Percentiles rank a stretch among this genome's conserved stretches.
These are phyloP conservation scores for Caretta caretta DNA, from an alignment of 2,113 vertebrate genomes.

Conservation along the genomic window DNA sequence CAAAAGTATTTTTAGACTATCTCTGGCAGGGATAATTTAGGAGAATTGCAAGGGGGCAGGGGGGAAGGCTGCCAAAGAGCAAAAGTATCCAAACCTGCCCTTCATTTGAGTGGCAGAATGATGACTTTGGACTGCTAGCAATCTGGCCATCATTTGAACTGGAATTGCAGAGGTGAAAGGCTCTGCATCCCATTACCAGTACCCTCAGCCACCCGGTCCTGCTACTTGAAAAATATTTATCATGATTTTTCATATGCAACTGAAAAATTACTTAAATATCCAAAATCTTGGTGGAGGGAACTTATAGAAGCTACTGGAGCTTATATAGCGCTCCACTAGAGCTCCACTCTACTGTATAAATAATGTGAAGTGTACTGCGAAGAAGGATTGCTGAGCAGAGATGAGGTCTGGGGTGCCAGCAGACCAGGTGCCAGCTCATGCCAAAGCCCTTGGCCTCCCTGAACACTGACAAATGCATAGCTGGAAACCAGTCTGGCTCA, in stretches of 20 bases:
- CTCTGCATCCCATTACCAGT: background rate
- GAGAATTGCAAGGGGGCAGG: background rate
- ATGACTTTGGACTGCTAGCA: background rate
- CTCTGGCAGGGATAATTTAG: background rate
- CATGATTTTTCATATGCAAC: background rate
- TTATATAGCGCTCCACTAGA: too few relatives aligned
- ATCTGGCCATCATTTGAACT: background rate
- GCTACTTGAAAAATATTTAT: background rate
- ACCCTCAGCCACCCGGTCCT: background rate
- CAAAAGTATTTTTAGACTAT: background rate
- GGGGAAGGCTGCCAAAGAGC: rapidly evolving
- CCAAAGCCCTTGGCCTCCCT: background rate
- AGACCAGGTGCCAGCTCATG: background rate
- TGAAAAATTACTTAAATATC: background rate
- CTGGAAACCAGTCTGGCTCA: background rate
- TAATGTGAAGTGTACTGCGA: background rate
- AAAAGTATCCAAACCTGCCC: conserved; percentile 30
- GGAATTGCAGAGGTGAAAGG: background rate
- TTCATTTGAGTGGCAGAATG: conserved; percentile 8
- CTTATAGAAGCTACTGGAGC: background rate
- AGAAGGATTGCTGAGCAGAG: background rate
- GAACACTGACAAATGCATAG: background rate
- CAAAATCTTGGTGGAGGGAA: background rate
- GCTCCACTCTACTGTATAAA: background rate
- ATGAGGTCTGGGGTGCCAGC: background rate